These are phyloP conservation scores for Caenorhabditis macrosperma DNA, from an alignment of 2,888 invertebrate genomes.

Conservation along the genomic window DNA sequence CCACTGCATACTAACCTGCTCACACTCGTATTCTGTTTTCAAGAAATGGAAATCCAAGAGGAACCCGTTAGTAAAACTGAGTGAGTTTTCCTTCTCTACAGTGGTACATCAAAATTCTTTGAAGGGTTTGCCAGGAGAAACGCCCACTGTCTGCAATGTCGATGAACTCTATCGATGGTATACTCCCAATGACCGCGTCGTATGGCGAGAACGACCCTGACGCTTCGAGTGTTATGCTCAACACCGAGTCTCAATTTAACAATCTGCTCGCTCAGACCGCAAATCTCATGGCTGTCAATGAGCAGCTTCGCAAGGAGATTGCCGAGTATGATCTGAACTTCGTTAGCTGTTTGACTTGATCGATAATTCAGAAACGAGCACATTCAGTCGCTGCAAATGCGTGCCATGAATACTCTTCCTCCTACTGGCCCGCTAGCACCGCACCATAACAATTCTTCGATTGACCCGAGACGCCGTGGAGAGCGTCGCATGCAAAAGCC, in stretches of 20 bases:
- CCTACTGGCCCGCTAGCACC: background rate
- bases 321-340: conserved; percentile 52
- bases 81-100: background rate
- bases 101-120: background rate
- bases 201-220: background rate
- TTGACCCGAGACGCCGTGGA: conserved; percentile 38
- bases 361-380: conserved; percentile 42
- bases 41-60: background rate
- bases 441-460: background rate
- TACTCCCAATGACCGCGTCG: background rate
- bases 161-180: conserved; percentile 49
- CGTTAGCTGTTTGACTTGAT: background rate
- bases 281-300: conserved; percentile 65
- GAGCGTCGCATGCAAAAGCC: conserved; percentile 67
- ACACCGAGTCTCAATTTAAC: background rate
- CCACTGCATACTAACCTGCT: conserved; percentile 30
- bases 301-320: conserved; percentile 64
- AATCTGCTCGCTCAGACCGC: conserved; percentile 59
- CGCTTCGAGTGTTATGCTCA: background rate
- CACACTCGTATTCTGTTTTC: background rate
- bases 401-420: conserved; percentile 13
- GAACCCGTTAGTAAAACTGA: background rate
- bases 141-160: conserved; percentile 59
- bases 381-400: conserved; percentile 47
- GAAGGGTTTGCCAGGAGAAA: background rate